Conservation (phyloP, 2,888 invertebrate genomes). For the Eutolmus rufibarbis region DNA sequence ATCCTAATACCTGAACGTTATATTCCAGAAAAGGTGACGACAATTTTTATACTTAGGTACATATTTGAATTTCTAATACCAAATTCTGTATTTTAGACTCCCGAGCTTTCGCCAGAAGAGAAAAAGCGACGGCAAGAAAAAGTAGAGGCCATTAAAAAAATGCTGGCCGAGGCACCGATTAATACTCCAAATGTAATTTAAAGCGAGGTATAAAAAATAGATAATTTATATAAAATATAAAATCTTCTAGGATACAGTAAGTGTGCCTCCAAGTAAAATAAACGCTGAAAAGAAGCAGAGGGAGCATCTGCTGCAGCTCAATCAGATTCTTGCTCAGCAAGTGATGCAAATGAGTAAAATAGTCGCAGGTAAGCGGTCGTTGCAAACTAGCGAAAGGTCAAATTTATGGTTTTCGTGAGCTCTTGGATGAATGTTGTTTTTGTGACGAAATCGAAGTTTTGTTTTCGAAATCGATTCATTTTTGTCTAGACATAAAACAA, state of each 20-base stretch:
- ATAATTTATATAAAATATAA: background rate
- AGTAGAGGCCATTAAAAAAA: conserved; percentile 89
- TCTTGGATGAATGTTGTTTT: conserved; percentile 29
- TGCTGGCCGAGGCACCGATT: conserved; percentile 76
- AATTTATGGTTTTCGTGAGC: conserved; percentile 27
- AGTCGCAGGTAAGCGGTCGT: conserved; percentile 80
- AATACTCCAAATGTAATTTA: conserved; percentile 60
- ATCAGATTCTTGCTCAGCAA: conserved; percentile 90
- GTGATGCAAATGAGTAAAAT: conserved; percentile 96
- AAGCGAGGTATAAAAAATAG: background rate
- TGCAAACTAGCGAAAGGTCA: background rate
- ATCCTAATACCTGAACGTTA: conserved; percentile 92
- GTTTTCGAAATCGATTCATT: conserved; percentile 45
- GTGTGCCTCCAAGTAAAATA: conserved; percentile 72
- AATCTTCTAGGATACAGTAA: conserved; percentile 51
- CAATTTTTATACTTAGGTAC: background rate
- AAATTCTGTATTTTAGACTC: conserved; percentile 65
- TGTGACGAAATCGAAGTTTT: conserved; percentile 12
- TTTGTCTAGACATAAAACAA: conserved; percentile 50
- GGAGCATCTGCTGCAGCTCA: conserved; percentile 87
- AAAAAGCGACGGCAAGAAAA: conserved; percentile 83
- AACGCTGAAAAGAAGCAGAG: conserved; percentile 86
- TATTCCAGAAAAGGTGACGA: conserved; percentile 81
- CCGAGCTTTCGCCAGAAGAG: conserved; percentile 85
- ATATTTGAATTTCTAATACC: background rate